Conservation (phyloP, 2,888 invertebrate genomes). For the Trachelus tabidus region DNA sequence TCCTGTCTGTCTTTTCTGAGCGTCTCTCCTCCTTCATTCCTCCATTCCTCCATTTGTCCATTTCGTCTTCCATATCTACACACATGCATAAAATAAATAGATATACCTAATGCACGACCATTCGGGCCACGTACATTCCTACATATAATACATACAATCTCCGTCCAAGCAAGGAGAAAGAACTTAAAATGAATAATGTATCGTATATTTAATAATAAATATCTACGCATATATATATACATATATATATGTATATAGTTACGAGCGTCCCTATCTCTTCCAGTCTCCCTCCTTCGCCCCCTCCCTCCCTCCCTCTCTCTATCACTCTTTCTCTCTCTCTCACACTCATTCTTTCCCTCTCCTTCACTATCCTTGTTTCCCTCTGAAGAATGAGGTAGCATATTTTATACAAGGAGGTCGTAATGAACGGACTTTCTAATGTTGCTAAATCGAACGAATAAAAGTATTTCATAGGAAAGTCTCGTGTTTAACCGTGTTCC, state of each 20-base stretch:
- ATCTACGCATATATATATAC: constrained; percentile 28
- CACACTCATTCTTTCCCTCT: constrained; percentile 18
- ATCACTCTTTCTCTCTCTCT: constrained; percentile 25
- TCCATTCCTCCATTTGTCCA: not conserved
- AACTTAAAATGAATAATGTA: constrained; percentile 67
- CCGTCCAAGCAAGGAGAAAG: constrained; percentile 61
- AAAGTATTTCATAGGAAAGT: constrained; percentile 3
- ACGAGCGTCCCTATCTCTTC: constrained; percentile 14
- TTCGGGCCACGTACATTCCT: constrained; percentile 14
- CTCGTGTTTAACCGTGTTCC: not conserved
- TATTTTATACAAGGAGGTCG: constrained; percentile 60
- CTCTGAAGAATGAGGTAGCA: constrained; percentile 55
- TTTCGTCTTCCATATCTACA: not conserved
- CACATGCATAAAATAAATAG: not conserved
- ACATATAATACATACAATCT: constrained; percentile 51
- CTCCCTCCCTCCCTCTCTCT: constrained; percentile 14
- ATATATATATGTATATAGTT: constrained; percentile 10
- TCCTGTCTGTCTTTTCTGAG: not conserved
- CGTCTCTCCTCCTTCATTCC: not conserved
- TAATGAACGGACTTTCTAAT: constrained; percentile 61
- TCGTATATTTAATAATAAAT: constrained; percentile 66
- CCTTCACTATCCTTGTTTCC: not conserved
- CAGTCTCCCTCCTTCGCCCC: constrained; percentile 8
- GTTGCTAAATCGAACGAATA: constrained; percentile 8
- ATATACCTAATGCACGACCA: constrained; percentile 5